A percentile compares a stretch with the other conserved stretches of the same genome.
These are phyloP conservation scores for Salvelinus sp. DNA, from an alignment of 2,113 vertebrate genomes.

Conservation along the genomic window DNA sequence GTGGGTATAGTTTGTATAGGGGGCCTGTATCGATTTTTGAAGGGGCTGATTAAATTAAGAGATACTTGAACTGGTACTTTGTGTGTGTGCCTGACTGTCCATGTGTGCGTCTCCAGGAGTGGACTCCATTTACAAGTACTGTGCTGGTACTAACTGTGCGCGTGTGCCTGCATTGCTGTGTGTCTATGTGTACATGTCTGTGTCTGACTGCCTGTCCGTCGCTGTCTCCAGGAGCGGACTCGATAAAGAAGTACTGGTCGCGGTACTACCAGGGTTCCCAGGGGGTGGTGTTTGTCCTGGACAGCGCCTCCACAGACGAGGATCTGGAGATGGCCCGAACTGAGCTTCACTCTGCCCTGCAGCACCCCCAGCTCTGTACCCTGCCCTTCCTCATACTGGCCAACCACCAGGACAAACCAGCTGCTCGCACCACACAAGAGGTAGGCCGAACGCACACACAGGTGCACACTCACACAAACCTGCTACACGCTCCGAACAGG, in stretches of 20 bases:
- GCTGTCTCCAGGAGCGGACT: slow-evolving; percentile 33
- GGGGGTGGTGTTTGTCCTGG: slow-evolving; percentile 88
- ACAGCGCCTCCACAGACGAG: slow-evolving; percentile 88
- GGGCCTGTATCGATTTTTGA: no score
- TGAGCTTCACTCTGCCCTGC: slow-evolving; percentile 87
- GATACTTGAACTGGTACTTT: no score
- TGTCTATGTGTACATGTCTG: no score
- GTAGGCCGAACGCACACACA: slow-evolving; percentile 25
- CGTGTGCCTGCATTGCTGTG: no score
- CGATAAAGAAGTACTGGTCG: slow-evolving; percentile 90
- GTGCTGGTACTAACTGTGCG: no score
- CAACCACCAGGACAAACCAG: slow-evolving; percentile 91
- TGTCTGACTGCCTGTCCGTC: no score
- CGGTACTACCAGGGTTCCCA: slow-evolving; percentile 92
- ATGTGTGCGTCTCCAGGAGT: slow-evolving; percentile 14
- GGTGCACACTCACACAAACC: no score
- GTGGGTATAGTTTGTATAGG: no score
- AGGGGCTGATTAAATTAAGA: no score
- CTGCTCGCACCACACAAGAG: slow-evolving; percentile 85
- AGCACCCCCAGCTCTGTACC: slow-evolving; percentile 88
- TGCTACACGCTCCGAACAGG: neutral
- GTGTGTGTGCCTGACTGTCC: neutral
- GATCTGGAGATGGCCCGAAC: slow-evolving; percentile 86
- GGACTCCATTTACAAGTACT: no score
- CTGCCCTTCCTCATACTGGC: slow-evolving; percentile 91